These are phyloP conservation scores for Leiothrix lutea DNA, from an alignment of 2,113 vertebrate genomes.

Conservation along the genomic window DNA sequence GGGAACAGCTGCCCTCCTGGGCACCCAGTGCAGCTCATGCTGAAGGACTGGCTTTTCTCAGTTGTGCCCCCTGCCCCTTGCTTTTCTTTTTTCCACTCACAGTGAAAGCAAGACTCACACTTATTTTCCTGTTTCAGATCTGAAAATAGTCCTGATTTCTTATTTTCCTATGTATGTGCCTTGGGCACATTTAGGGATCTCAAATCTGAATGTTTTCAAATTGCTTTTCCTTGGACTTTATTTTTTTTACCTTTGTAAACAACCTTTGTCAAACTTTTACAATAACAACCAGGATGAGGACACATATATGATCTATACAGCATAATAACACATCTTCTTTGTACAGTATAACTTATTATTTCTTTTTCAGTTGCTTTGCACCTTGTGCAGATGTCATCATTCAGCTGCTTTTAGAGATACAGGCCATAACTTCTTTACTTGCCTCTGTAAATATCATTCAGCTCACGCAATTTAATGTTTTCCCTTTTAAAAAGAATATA, in stretches of 20 bases:
- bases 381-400: neutral
- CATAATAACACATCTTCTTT: neutral
- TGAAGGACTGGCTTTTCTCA: neutral
- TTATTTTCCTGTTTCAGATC: neutral
- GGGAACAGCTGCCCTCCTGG: neutral
- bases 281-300: neutral
- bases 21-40: fast-evolving
- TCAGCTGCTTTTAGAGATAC: neutral
- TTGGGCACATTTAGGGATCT: neutral
- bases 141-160: neutral
- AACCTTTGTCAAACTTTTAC: neutral
- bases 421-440: neutral
- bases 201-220: neutral
- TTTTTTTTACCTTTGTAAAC: neutral
- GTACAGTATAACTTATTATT: neutral
- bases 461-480: neutral
- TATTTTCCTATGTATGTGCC: neutral
- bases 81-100: neutral
- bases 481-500: neutral
- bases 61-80: neutral
- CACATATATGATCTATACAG: neutral
- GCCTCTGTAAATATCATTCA: neutral
- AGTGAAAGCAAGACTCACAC: neutral
- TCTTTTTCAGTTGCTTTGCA: neutral
- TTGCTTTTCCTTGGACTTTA: neutral